Percentiles rank a stretch among this genome's conserved stretches.
These are phyloP conservation scores for Dendronephthya gigantea DNA, from an alignment of 64 coral and sea anemone genomes.

Conservation along the genomic window DNA sequence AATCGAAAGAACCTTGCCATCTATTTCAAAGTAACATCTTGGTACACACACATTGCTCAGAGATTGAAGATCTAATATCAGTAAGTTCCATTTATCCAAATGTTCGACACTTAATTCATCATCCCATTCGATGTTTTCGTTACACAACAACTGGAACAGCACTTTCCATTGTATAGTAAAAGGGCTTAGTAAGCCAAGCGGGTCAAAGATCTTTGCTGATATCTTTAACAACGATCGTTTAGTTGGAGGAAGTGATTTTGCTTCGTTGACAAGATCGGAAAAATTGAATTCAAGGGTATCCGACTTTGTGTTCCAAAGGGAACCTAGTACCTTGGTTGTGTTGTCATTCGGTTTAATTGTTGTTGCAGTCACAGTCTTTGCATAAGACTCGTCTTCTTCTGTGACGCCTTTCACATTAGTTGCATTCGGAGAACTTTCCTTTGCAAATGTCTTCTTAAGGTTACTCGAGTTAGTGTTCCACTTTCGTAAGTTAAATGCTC, in stretches of 20 bases:
- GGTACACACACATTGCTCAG: conserved; percentile 37
- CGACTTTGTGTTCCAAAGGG: neutral
- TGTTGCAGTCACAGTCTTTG: neutral
- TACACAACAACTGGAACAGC: conserved; percentile 39
- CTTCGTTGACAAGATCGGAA: conserved; percentile 20
- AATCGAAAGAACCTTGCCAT: neutral
- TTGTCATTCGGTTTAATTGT: neutral
- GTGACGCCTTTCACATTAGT: neutral
- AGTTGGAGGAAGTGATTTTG: conserved; percentile 17
- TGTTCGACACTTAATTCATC: conserved; percentile 16
- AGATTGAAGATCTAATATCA: conserved; percentile 15
- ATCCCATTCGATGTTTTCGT: conserved; percentile 47
- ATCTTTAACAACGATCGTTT: conserved; percentile 38
- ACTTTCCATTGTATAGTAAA: conserved; percentile 39
- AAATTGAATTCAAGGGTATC: conserved; percentile 25
- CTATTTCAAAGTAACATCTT: conserved; percentile 37
- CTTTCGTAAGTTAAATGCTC: conserved; percentile 36
- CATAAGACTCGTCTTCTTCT: conserved; percentile 31
- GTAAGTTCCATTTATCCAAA: conserved; percentile 25
- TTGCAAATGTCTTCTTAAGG: neutral
- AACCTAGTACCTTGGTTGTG: conserved; percentile 12
- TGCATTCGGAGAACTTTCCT: neutral
- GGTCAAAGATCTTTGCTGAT: conserved; percentile 49
- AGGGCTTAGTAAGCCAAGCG: conserved; percentile 24
- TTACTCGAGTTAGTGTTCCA: conserved; percentile 9